phyloP scores from a whole-genome alignment of 2,888 invertebrate genomes.

The Cantharis rufa region DNA sequence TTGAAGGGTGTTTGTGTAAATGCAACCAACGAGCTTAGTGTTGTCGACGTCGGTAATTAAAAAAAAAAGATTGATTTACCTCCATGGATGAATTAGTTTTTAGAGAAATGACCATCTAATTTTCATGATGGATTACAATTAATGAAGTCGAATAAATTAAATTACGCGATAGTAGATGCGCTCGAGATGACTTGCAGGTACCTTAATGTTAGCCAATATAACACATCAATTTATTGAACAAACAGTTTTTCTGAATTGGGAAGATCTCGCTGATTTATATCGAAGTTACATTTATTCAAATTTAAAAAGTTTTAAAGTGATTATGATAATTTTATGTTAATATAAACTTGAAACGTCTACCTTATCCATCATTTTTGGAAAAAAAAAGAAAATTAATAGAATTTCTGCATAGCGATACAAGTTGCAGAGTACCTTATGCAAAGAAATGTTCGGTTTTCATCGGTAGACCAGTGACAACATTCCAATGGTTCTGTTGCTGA shows the following conservation, averaged over 20 bases:
- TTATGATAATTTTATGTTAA: not conserved
- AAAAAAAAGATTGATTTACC: not conserved
- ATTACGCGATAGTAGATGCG: not conserved
- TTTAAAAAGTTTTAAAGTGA: not conserved
- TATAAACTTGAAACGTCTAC: not conserved
- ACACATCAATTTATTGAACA: not conserved
- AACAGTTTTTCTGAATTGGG: not conserved
- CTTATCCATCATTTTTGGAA: not conserved
- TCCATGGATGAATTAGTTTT: not conserved
- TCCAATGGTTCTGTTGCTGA: slow-evolving; percentile 42
- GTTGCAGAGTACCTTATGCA: slow-evolving; percentile 6
- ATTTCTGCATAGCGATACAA: slow-evolving; percentile 12
- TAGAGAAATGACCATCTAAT: not conserved
- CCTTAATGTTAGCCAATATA: not conserved
- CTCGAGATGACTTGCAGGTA: not conserved
- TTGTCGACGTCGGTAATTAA: not conserved
- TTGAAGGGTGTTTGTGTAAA: not conserved
- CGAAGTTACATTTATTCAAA: not conserved
- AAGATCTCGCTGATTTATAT: not conserved
- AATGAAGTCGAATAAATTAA: not conserved
- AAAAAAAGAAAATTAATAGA: slow-evolving; percentile 9
- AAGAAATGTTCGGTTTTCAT: slow-evolving; percentile 39
- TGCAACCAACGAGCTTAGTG: not conserved
- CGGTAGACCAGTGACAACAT: slow-evolving; percentile 52
- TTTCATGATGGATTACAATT: not conserved